Percentiles rank a stretch among this genome's conserved stretches.
These are phyloP conservation scores for Acleris cristana DNA, from an alignment of 2,888 invertebrate species.

Conservation along the genomic window DNA sequence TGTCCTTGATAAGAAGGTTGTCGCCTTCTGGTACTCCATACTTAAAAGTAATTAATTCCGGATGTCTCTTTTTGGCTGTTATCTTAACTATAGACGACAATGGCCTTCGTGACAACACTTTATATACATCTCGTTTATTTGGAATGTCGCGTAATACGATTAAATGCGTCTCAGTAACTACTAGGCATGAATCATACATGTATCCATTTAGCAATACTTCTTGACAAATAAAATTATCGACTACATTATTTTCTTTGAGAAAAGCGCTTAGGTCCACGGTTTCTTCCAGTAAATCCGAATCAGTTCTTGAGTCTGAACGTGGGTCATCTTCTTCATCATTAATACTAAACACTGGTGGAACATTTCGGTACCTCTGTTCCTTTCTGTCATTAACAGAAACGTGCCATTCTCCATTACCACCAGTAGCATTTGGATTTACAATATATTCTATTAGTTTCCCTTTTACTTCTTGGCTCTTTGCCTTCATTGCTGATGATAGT, in stretches of 20 bases:
- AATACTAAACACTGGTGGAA: slow-evolving; percentile 96
- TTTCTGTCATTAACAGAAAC: slow-evolving; percentile 93
- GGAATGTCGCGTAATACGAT: slow-evolving; percentile 92
- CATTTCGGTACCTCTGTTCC: slow-evolving; percentile 94
- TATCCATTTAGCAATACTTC: slow-evolving; percentile 95
- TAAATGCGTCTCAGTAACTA: slow-evolving; percentile 93
- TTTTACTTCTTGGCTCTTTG: slow-evolving; percentile 95
- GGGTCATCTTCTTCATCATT: slow-evolving; percentile 89
- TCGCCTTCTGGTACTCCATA: slow-evolving; percentile 94
- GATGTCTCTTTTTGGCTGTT: slow-evolving; percentile 97
- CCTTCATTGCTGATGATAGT: slow-evolving; percentile 93
- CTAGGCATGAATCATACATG: slow-evolving; percentile 93
- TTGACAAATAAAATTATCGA: slow-evolving; percentile 95
- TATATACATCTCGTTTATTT: slow-evolving; percentile 90
- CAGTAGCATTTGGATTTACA: slow-evolving; percentile 90
- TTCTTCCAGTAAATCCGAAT: slow-evolving; percentile 87
- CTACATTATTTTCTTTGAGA: slow-evolving; percentile 91
- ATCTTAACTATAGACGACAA: slow-evolving; percentile 97
- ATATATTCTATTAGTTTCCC: slow-evolving; percentile 97
- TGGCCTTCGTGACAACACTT: slow-evolving; percentile 93
- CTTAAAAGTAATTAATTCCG: slow-evolving; percentile 98
- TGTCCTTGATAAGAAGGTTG: slow-evolving; percentile 91
- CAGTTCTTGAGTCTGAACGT: slow-evolving; percentile 63
- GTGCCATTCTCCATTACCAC: slow-evolving; percentile 87
- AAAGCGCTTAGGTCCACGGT: slow-evolving; percentile 91